These are phyloP conservation scores for Scrobipalpa atriplicella DNA, from an alignment of 2,888 invertebrate genomes.

Conservation along the genomic window DNA sequence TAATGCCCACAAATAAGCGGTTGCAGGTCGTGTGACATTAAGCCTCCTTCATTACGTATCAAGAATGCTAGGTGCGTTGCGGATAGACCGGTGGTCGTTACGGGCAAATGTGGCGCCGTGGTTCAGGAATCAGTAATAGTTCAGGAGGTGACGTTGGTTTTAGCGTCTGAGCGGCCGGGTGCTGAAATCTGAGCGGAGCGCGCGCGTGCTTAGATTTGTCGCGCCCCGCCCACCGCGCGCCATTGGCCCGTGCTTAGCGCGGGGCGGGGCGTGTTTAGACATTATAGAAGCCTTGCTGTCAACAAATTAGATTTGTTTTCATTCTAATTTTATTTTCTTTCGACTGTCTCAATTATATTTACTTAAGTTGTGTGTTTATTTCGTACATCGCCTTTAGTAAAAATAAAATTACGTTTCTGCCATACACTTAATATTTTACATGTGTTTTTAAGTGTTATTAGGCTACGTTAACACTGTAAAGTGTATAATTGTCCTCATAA, in stretches of 20 bases:
- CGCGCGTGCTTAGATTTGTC: conserved; percentile 62
- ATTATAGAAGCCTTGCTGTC: conserved; percentile 65
- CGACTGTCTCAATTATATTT: background rate
- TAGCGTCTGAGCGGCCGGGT: background rate
- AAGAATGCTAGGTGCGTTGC: conserved; percentile 48
- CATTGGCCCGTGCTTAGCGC: conserved; percentile 69
- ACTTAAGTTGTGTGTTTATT: background rate
- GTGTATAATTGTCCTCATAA: no score
- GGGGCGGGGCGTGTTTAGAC: conserved; percentile 78
- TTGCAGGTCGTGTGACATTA: conserved; percentile 67
- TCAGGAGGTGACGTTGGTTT: background rate
- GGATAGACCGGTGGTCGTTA: conserved; percentile 41
- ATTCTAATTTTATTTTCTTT: background rate
- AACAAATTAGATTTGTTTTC: conserved; percentile 46
- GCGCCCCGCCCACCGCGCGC: conserved; percentile 70
- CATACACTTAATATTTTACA: no score
- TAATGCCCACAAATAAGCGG: conserved; percentile 77
- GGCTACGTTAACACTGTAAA: background rate
- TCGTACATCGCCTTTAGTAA: background rate
- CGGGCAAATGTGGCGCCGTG: background rate
- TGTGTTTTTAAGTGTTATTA: background rate
- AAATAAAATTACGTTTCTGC: background rate
- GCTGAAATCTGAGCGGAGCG: conserved; percentile 23
- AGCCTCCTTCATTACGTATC: conserved; percentile 57
- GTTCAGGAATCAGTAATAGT: background rate